phyloP scores from a whole-genome alignment of 2,797 vertebrate species.

The Champsocephalus gunnari region DNA sequence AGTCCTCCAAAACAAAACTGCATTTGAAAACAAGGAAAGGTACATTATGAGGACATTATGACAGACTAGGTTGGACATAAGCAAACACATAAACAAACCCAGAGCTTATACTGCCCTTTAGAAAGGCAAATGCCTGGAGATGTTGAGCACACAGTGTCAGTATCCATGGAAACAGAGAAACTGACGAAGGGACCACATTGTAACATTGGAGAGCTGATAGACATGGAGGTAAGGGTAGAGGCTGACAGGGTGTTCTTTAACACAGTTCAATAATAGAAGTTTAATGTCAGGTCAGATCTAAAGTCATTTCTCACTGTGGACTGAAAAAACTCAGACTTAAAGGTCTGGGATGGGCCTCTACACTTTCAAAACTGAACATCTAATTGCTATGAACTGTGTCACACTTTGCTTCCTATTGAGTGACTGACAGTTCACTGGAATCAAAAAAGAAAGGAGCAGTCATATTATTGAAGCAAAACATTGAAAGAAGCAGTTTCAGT shows the following conservation, averaged over 20 bases:
- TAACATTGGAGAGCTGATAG: constrained; percentile 77
- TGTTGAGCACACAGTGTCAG: constrained; percentile 81
- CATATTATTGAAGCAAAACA: constrained; percentile 18
- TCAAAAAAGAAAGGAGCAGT: background rate
- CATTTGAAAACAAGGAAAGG: constrained; percentile 29
- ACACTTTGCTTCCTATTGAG: constrained; percentile 16
- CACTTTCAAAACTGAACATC: constrained; percentile 16
- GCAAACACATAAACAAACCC: constrained; percentile 70
- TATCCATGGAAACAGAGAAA: constrained; percentile 88
- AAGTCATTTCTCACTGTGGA: constrained; percentile 21
- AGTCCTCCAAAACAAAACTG: constrained; percentile 24
- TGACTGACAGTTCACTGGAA: constrained; percentile 6
- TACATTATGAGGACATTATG: constrained; percentile 20
- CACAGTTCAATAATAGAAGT: constrained; percentile 53
- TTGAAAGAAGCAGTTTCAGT: constrained; percentile 2
- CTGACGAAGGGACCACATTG: constrained; percentile 74
- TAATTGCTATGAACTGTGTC: constrained; percentile 22
- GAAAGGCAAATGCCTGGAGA: constrained; percentile 83
- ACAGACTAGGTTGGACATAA: constrained; percentile 16
- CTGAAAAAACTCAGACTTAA: constrained; percentile 23
- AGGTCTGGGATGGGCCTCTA: constrained; percentile 19
- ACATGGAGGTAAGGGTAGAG: constrained; percentile 54
- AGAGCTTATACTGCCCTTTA: constrained; percentile 82
- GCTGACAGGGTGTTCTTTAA: constrained; percentile 42
- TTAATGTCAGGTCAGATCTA: constrained; percentile 56